These are phyloP conservation scores for Listronotus oregonensis DNA, from an alignment of 1,140 invertebrate genomes.

Conservation along the genomic window DNA sequence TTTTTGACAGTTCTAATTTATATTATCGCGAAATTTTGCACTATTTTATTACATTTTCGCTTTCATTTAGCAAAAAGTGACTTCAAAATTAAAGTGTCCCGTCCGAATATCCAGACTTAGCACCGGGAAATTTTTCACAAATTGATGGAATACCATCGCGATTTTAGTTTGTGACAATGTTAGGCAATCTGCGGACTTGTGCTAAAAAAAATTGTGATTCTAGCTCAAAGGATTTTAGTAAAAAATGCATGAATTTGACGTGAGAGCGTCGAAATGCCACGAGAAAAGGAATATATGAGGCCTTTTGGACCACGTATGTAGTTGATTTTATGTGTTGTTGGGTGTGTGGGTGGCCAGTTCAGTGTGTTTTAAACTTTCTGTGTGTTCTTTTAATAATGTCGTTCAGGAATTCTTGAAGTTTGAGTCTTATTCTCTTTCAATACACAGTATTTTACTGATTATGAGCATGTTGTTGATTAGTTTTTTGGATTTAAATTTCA, in stretches of 20 bases:
- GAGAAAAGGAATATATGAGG: slow-evolving; percentile 27
- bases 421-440: background rate
- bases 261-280: slow-evolving; percentile 10
- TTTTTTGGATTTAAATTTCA: too few relatives aligned
- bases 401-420: slow-evolving; percentile 7
- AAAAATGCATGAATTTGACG: slow-evolving; percentile 24
- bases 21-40: background rate
- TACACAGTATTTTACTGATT: background rate
- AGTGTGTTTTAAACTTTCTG: slow-evolving; percentile 25
- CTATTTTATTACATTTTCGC: too few relatives aligned
- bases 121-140: background rate
- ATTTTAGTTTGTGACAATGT: slow-evolving; percentile 4
- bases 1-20: background rate
- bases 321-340: slow-evolving; percentile 8
- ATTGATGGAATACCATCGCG: slow-evolving; percentile 4
- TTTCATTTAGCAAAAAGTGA: background rate
- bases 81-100: background rate
- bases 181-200: slow-evolving; percentile 10
- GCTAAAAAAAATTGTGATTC: slow-evolving; percentile 1
- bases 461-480: too few relatives aligned
- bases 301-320: slow-evolving; percentile 30
- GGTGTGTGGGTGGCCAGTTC: slow-evolving; percentile 29
- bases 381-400: slow-evolving; percentile 31
- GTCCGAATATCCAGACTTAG: background rate
- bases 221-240: slow-evolving; percentile 14